Conservation (phyloP, 2,113 vertebrate genomes). For the Aix galericulata region DNA sequence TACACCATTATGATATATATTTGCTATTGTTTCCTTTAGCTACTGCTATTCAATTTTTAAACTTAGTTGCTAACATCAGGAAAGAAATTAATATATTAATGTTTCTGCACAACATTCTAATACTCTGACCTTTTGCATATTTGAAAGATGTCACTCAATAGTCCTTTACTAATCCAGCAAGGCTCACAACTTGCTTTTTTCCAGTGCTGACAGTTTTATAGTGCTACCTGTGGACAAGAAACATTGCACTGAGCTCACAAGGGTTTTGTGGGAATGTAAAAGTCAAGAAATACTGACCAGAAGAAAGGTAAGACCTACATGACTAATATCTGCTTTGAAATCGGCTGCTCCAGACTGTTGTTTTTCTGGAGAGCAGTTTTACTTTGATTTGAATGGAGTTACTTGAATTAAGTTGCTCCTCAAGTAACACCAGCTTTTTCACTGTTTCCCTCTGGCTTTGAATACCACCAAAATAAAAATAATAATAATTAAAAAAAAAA, state of each 20-base stretch:
- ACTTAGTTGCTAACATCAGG: background rate
- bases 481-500: no score
- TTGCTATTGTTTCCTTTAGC: background rate
- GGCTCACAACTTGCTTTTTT: background rate
- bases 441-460: background rate
- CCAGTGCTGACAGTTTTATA: background rate
- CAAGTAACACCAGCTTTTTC: background rate
- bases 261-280: background rate
- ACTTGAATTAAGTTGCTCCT: background rate
- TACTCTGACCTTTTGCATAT: background rate
- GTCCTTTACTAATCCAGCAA: background rate
- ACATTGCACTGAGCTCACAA: background rate
- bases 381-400: background rate
- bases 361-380: background rate
- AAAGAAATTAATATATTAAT: background rate
- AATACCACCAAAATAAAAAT: background rate
- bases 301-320: background rate
- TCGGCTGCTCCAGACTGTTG: background rate
- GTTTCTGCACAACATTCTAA: background rate
- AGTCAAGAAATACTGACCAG: background rate
- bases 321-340: background rate
- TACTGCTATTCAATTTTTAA: background rate
- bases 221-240: background rate
- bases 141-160: background rate
- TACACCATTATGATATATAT: background rate